These are phyloP conservation scores for Netelia virgata DNA, from an alignment of 2,888 invertebrate species.

Conservation along the genomic window DNA sequence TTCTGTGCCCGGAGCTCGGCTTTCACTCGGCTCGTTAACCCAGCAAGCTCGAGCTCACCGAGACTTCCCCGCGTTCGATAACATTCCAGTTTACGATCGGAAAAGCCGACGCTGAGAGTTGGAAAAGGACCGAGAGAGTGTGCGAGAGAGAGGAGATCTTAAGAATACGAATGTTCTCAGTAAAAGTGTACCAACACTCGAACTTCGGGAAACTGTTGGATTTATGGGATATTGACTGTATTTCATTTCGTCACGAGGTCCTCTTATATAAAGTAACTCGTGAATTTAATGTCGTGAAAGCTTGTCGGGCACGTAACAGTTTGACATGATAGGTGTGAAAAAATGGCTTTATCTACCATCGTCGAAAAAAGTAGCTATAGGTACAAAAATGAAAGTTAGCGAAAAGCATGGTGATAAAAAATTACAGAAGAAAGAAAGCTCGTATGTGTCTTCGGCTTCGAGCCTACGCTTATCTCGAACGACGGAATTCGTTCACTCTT, in stretches of 20 bases:
- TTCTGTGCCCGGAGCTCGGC: conserved; percentile 66
- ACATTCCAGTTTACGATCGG: conserved; percentile 76
- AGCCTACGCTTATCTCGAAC: conserved; percentile 29
- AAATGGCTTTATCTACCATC: not conserved
- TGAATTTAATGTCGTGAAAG: not conserved
- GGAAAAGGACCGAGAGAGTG: conserved; percentile 1
- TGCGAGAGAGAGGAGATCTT: conserved; percentile 32
- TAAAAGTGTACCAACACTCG: conserved; percentile 18
- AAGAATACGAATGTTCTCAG: conserved; percentile 30
- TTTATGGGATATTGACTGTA: conserved; percentile 28
- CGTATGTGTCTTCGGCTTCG: not conserved
- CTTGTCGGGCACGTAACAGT: not conserved
- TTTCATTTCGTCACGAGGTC: conserved; percentile 33
- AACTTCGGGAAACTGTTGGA: conserved; percentile 29
- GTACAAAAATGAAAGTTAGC: not conserved
- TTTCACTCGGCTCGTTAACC: conserved; percentile 74
- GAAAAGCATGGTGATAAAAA: not conserved
- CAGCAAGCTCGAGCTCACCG: conserved; percentile 46
- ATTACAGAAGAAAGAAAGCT: not conserved
- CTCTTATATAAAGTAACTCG: conserved; percentile 26
- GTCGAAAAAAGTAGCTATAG: not conserved
- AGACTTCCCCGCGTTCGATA: conserved; percentile 74
- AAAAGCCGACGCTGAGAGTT: conserved; percentile 23
- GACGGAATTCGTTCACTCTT: conserved; percentile 23
- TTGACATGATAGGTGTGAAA: not conserved